Percentiles rank a stretch among this genome's conserved stretches.
Conservation (phyloP, 64 coral and sea anemone species). For the Actinia equina region DNA sequence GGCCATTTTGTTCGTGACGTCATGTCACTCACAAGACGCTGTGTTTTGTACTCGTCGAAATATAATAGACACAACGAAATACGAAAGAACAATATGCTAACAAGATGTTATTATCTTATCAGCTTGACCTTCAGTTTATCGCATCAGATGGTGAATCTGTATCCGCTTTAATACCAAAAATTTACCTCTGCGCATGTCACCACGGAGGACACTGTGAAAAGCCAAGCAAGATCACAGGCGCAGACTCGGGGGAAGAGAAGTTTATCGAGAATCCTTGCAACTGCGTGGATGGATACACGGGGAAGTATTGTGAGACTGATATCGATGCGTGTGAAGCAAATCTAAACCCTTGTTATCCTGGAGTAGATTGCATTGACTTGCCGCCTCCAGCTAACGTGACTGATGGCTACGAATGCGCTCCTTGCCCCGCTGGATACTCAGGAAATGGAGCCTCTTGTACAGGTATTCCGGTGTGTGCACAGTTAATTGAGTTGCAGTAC, state of each 20-base stretch:
- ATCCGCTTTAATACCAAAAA: neutral
- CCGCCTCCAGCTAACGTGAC: slow-evolving; percentile 16
- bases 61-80: too few relatives aligned
- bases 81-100: too few relatives aligned
- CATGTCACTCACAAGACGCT: too few relatives aligned
- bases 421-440: slow-evolving; percentile 10
- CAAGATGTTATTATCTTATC: neutral
- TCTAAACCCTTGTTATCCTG: slow-evolving; percentile 30
- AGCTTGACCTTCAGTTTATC: slow-evolving; percentile 8
- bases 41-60: too few relatives aligned
- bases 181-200: too few relatives aligned
- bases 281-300: slow-evolving; percentile 22
- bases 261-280: neutral
- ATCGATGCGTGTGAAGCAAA: slow-evolving; percentile 34
- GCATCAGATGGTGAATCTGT: neutral
- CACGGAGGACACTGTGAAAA: too few relatives aligned
- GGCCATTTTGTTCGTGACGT: too few relatives aligned
- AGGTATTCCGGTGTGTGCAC: neutral
- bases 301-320: slow-evolving; percentile 16
- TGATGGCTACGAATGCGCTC: slow-evolving; percentile 23
- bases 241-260: neutral
- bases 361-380: slow-evolving; percentile 16
- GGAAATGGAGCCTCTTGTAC: slow-evolving; percentile 13
- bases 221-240: neutral
- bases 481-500: too few relatives aligned